Base-by-base conservation (phyloP, 2,888 invertebrate species). In the Zeuzera pyrina region DNA sequence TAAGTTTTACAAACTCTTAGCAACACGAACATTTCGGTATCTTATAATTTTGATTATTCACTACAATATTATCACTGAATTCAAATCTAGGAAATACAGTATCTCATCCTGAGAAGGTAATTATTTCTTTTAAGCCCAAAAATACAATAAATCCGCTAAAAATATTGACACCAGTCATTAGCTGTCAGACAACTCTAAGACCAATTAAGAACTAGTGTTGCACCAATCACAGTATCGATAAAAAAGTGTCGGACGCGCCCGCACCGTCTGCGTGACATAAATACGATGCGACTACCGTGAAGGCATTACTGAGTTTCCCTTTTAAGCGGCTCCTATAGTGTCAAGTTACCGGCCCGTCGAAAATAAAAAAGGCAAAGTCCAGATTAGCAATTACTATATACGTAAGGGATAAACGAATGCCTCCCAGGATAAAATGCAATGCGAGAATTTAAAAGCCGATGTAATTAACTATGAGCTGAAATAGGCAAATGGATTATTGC, bases 231-330 rank as follows among this genome's bases (percentile, higher is more conserved):
- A 42, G 25, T 61, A 63, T 70, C 71, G 72, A 72, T 67, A 65
- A 66, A 67, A 65, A 62, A 47, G 49, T 31, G 33, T 33, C 32
- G 29, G 31, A 35, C 12, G 22, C 19, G 19, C 19, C 5, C 5
- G 19, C 19, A 8, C 5, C 19, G 8, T 8, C 19, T 5, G 19
- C 19, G 19, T 63, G 68, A 69, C 63, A 62, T 65, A 69, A 59
- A 77, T 65, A 57, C 58, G 62, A 59, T 35, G 59, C 58, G 68
- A 77, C 58, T 69, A 60, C 71, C 71, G 70, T 72, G 70, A 70
- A 77, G 51, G 73, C 61, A 67, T 74, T 71, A 76, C 72, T 55
- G 47, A 62, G 67, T 63, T 73, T 69, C 59, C 69, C 71, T 73
- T 76, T 77, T 74, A 72, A 70, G 63, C 57, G 55, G 52, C 53